These are phyloP conservation scores for Prionailurus viverrinus DNA, from an alignment of 2,113 vertebrate genomes.

Conservation along the genomic window DNA sequence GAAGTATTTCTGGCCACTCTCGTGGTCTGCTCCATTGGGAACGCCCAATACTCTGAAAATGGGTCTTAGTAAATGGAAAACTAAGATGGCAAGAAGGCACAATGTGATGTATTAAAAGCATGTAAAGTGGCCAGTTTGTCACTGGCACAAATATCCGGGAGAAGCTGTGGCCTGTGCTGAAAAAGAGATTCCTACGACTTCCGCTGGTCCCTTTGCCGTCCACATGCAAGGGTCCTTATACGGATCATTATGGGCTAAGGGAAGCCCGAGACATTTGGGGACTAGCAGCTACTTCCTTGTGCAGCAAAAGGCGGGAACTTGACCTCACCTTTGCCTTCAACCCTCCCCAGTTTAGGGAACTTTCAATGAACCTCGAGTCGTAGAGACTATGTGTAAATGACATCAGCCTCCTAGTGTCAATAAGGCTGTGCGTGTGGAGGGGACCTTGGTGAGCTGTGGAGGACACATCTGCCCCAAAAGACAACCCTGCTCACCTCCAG, in stretches of 20 bases:
- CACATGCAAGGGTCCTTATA: rapidly evolving
- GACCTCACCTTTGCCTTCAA: neutral
- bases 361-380: rapidly evolving
- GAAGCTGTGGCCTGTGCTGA: neutral
- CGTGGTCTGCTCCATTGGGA: neutral
- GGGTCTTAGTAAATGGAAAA: neutral
- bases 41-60: neutral
- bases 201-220: neutral
- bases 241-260: neutral
- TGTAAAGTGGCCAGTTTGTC: neutral
- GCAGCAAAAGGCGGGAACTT: neutral
- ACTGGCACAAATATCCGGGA: no score
- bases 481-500: neutral
- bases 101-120: neutral
- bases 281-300: neutral
- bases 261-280: neutral
- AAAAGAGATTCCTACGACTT: neutral
- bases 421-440: neutral
- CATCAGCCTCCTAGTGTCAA: neutral
- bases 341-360: neutral
- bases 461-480: neutral
- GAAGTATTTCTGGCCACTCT: neutral
- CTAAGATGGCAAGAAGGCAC: neutral
- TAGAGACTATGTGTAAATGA: neutral
- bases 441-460: neutral